These are phyloP conservation scores for Protaetia brevitarsis DNA, from an alignment of 1,140 invertebrate genomes.

Conservation along the genomic window DNA sequence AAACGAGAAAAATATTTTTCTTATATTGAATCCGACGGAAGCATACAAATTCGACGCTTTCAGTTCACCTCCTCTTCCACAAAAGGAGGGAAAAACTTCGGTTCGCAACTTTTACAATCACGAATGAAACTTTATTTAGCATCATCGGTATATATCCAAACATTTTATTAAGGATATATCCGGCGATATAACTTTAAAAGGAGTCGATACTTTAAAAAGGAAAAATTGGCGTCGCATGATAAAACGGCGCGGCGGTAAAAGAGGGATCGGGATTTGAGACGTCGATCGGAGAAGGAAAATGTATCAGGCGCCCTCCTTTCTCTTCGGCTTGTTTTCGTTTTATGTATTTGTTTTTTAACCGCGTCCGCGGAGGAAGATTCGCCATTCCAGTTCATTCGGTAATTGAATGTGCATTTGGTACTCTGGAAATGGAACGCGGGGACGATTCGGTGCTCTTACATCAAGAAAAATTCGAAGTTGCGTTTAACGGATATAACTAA, in stretches of 20 bases:
- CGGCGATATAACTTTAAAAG: conserved; percentile 18
- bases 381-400: background rate
- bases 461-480: too few relatives aligned
- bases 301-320: background rate
- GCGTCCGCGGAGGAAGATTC: background rate
- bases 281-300: background rate
- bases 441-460: too few relatives aligned
- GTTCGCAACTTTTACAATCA: conserved; percentile 12
- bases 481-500: too few relatives aligned
- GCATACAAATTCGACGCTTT: conserved; percentile 14
- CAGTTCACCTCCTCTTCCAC: background rate
- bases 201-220: conserved; percentile 14
- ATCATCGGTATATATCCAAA: conserved; percentile 16
- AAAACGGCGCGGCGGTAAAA: too few relatives aligned
- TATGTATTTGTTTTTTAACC: conserved; percentile 10
- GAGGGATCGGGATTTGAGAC: background rate
- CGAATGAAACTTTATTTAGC: conserved; percentile 18
- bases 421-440: too few relatives aligned
- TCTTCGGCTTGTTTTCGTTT: background rate
- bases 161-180: conserved; percentile 17
- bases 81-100: conserved; percentile 7
- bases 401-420: background rate
- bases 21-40: conserved; percentile 14
- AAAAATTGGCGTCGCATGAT: background rate
- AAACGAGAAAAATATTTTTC: conserved; percentile 12